Evolutionary conservation across 53 echinoderm and acorn worm species (phyloP), one percentile per base, ranked within the genome.

Genomic region (Astropecten irregularis): DNA sequence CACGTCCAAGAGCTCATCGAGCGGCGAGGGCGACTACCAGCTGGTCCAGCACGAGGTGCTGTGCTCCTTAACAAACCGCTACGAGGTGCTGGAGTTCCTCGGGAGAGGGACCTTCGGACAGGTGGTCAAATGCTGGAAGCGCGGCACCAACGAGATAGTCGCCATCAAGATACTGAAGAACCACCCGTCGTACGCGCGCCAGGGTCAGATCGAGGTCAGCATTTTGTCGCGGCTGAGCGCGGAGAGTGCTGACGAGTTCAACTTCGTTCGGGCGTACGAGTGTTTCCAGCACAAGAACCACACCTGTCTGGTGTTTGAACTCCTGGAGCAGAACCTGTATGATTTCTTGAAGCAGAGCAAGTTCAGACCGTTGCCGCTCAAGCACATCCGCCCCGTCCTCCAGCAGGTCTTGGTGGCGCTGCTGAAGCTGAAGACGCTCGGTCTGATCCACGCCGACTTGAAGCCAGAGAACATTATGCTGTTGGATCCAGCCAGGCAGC

Each of bases 251-350:
- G 99, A 99, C 62, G 99, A 99, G 52, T 99, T 92, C 49, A 99
- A 99, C 76, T 82, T 99, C 52, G 99, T 99, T 29, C 90, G 99
- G 28, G 99, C 99, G 2, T 99, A 99, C 56, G 99, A 99, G 84
- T 99, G 94, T 84, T 99, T 99, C 81, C 99, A 99, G 77, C 99
- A 99, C 67, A 99, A 99, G 81, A 99, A 90, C 69, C 99, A 99
- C 66, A 99, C 99, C 50, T 99, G 99, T 65, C 79, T 99, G 59
- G 99, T 99, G 40, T 99, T 99, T 82, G 99, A 99, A 64, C 85
- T 99, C 28, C 76, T 99, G 31, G 99, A 99, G 52, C 92, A 99
- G 86, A 99, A 99, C 68, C 88, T 99, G 72, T 99, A 99, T 42
- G 99, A 99, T 39, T 97, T 94, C 74, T 73, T 97, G 69, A 97